Base-by-base conservation (phyloP, 1,140 invertebrate species). In the Drosophila arawakana region DNA sequence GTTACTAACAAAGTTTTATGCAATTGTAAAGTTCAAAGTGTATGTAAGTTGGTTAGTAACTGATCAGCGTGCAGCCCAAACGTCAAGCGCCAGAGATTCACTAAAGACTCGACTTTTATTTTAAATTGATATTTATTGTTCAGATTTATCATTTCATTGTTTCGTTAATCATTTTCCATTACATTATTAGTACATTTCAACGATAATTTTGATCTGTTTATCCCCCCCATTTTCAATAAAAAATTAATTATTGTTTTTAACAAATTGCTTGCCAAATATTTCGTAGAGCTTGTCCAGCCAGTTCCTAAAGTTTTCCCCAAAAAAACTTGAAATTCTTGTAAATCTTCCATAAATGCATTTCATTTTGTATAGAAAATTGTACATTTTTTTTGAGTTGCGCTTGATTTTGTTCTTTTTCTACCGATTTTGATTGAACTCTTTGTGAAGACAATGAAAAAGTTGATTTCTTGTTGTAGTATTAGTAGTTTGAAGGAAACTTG, bases 81-180 rank as follows among this genome's bases (percentile, higher is more conserved):
- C 25, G 25, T 0, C 25, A 30, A 30, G 25, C 4, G 25, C 3
- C 6, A 30, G 3, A 30, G 25, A 30, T 30, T 21, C 1, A 21
- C 18, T 21, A 30, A 30, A 30, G 4, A 30, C 25, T 30, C 25
- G 6, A 30, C 2, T 61, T 18, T 50, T 21, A 59, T 43, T 66
- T 76, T 73, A 43, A 76, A 55, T 13, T 73, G 49, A 62, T 76
- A 73, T 76, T 76, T 76, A 76, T 76, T 76, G 57, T 73, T 67
- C 39, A 55, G 50, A 73, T 76, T 61, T 50, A 61, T 67, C 35
- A 59, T 62, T 67, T 62, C 43, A 62, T 67, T 55, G 34, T 66
- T 30, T 67, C 43, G 39, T 76, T 39, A 54, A 68, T 34, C 43
- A 55, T 52, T 68, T 57, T 68, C 15, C 47, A 70, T 55, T 70